A percentile compares a stretch with the other conserved stretches of the same genome.
phyloP scores from a whole-genome alignment of 2,797 vertebrate genomes.

The Melanotaenia maccullochi region DNA sequence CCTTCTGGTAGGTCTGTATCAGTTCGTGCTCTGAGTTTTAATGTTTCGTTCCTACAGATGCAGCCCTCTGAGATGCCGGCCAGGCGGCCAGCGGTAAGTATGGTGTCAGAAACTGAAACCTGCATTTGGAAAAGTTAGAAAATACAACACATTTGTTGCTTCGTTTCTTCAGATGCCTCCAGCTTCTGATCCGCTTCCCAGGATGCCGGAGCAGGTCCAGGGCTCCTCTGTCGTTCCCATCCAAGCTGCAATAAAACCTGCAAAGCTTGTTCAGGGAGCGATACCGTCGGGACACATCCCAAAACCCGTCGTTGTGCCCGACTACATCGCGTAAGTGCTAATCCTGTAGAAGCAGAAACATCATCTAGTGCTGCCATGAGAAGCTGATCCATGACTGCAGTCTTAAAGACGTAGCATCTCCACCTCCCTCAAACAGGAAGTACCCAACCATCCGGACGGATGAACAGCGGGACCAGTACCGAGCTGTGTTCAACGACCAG shows the following conservation, averaged over 20 bases:
- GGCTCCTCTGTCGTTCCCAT: constrained; percentile 58
- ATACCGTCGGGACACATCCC: constrained; percentile 95
- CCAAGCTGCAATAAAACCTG: constrained; percentile 52
- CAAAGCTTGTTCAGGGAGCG: constrained; percentile 86
- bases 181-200: constrained; percentile 37
- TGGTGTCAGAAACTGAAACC: background rate
- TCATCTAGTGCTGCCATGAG: background rate
- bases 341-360: background rate
- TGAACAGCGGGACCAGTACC: constrained; percentile 94
- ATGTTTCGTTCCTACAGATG: constrained; percentile 76
- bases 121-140: background rate
- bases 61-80: constrained; percentile 71
- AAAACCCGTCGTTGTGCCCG: constrained; percentile 94
- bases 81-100: constrained; percentile 82
- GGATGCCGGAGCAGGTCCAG: constrained; percentile 48
- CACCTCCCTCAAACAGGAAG: constrained; percentile 82
- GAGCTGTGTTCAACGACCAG: constrained; percentile 98
- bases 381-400: background rate
- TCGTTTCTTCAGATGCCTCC: constrained; percentile 47
- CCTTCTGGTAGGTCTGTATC: too few species aligned
- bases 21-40: too few species aligned
- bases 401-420: background rate
- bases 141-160: background rate
- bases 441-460: constrained; percentile 89
- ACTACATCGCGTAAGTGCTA: constrained; percentile 92